phyloP scores from a whole-genome alignment of 2,888 invertebrate species.

The Luperina nickerlii region DNA sequence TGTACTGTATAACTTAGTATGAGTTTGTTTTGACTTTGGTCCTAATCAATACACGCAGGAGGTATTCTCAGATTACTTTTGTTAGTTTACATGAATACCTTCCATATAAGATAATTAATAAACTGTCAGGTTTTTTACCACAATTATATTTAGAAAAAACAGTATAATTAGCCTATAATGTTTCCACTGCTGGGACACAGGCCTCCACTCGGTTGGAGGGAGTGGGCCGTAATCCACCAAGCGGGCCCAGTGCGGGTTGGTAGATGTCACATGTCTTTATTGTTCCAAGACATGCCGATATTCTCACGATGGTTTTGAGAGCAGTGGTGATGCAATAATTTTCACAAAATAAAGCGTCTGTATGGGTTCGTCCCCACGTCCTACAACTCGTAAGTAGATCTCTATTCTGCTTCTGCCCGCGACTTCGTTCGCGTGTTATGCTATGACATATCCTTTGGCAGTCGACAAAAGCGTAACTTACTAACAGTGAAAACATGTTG shows the following conservation, averaged over 20 bases:
- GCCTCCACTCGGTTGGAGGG: neutral
- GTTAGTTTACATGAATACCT: neutral
- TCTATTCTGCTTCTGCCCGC: neutral
- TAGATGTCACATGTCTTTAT: neutral
- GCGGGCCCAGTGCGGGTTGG: neutral
- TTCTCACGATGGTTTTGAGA: neutral
- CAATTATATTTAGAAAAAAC: neutral
- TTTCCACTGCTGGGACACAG: neutral
- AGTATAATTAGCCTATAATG: neutral
- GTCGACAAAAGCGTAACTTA: neutral
- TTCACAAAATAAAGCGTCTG: neutral
- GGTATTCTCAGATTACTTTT: neutral
- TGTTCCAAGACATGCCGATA: neutral
- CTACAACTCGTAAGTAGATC: neutral
- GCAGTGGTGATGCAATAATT: too few species aligned
- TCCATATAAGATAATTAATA: neutral
- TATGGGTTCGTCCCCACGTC: neutral
- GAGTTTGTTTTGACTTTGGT: slow-evolving; percentile 11
- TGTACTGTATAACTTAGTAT: slow-evolving; percentile 10
- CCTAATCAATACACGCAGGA: neutral
- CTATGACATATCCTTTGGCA: neutral
- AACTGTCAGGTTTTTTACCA: neutral
- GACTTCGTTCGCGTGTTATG: neutral
- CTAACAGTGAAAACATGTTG: neutral
- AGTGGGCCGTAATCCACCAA: neutral